A percentile compares a stretch with the other conserved stretches of the same genome.
These are phyloP conservation scores for Albula glossodonta DNA, from an alignment of 2,113 vertebrate genomes.

Conservation along the genomic window DNA sequence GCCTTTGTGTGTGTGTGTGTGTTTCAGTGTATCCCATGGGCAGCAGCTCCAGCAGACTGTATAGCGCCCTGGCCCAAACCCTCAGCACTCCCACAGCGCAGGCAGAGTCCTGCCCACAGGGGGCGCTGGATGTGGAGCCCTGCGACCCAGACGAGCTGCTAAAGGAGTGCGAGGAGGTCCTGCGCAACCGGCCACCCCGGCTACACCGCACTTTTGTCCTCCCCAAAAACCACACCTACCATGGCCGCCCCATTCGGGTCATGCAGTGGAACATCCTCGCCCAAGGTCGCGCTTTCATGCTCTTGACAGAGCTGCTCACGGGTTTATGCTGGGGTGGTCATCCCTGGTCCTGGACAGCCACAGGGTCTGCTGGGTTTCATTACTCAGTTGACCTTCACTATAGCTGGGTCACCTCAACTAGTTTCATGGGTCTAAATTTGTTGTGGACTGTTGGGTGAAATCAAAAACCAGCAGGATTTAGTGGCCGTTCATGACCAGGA, in stretches of 20 bases:
- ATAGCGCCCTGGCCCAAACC: slow-evolving; percentile 77
- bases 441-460: neutral
- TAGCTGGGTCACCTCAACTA: no score
- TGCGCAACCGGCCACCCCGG: slow-evolving; percentile 77
- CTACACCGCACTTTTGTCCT: slow-evolving; percentile 76
- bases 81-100: slow-evolving; percentile 55
- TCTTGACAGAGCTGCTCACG: no score
- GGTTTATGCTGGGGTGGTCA: slow-evolving; percentile 30
- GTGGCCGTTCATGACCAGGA: no score
- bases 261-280: slow-evolving; percentile 96
- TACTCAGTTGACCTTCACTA: no score
- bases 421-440: neutral
- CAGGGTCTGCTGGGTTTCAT: neutral
- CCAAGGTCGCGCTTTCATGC: slow-evolving; percentile 75
- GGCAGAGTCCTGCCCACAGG: slow-evolving; percentile 65
- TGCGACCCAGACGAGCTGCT: slow-evolving; percentile 78
- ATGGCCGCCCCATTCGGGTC: slow-evolving; percentile 68
- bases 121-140: slow-evolving; percentile 60
- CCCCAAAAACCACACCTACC: slow-evolving; percentile 36
- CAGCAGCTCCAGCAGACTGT: slow-evolving; percentile 79
- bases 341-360: no score
- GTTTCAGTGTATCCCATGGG: slow-evolving; percentile 82
- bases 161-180: slow-evolving; percentile 81
- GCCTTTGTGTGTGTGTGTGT: neutral
- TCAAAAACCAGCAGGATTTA: no score